Evolutionary conservation across 37 sponge, comb jelly and placozoan genomes (phyloP).

Genomic region (Lycopodina hypogea): DNA sequence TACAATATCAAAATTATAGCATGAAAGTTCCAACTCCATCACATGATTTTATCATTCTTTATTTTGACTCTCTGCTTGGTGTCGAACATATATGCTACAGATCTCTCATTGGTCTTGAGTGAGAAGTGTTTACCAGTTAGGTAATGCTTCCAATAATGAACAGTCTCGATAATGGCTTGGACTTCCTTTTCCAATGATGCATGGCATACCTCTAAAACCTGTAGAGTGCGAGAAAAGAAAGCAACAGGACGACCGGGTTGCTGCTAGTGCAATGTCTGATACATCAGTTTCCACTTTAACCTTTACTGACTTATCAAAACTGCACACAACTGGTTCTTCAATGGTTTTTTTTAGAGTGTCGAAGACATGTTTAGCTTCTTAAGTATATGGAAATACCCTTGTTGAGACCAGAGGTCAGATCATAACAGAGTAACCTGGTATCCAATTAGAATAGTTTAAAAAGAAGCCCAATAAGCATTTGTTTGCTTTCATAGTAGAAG

Average conservation of each 20-base stretch:
- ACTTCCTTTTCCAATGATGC: constrained; percentile 3
- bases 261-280: background rate
- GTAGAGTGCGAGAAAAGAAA: constrained; percentile 11
- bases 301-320: background rate
- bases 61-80: constrained; percentile 13
- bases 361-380: background rate
- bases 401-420: background rate
- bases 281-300: background rate
- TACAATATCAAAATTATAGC: constrained; percentile 16
- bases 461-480: background rate
- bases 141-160: constrained; percentile 14
- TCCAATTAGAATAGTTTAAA: background rate
- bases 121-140: constrained; percentile 3
- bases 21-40: background rate
- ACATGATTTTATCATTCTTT: constrained; percentile 13
- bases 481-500: background rate
- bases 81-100: constrained; percentile 19
- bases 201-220: background rate
- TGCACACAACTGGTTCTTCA: too few relatives aligned
- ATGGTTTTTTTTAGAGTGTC: too few relatives aligned
- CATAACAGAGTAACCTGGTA: background rate
- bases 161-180: constrained; percentile 5
- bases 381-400: background rate
- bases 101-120: constrained; percentile 3
- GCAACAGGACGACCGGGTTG: constrained; percentile 11